Conservation (phyloP, 2,797 vertebrate genomes). For the Myotis vivesi region DNA sequence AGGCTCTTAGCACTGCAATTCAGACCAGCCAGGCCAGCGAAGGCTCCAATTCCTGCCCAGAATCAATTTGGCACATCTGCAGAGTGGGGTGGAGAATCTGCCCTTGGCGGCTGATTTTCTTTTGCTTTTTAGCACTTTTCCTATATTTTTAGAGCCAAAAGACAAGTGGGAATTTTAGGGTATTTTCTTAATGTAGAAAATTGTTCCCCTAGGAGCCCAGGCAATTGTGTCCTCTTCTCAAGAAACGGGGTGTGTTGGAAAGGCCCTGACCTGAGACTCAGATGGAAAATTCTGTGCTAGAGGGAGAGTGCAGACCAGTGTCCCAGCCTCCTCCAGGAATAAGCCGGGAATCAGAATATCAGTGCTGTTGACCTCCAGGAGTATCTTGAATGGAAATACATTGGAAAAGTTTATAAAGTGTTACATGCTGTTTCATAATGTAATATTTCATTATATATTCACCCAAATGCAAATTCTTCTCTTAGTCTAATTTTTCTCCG, state of each 20-base stretch:
- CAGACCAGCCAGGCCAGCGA: background rate
- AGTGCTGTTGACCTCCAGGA: background rate
- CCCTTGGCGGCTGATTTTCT: constrained; percentile 20
- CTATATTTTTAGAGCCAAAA: constrained; percentile 48
- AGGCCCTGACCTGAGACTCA: background rate
- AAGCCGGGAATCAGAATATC: background rate
- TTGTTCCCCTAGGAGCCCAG: constrained; percentile 21
- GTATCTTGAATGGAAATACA: constrained; percentile 13
- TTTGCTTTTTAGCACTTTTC: constrained; percentile 48
- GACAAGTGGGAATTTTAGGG: constrained; percentile 49
- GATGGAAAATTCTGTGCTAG: background rate
- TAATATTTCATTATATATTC: background rate
- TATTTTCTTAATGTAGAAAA: constrained; percentile 63
- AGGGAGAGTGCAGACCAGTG: background rate
- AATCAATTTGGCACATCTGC: background rate
- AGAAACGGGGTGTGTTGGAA: constrained; percentile 20
- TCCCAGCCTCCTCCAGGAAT: background rate
- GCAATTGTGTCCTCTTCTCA: background rate
- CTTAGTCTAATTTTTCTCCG: constrained; percentile 7
- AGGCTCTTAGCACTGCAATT: background rate
- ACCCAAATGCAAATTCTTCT: background rate
- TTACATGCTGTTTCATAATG: background rate
- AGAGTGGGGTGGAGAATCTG: background rate
- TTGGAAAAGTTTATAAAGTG: background rate
- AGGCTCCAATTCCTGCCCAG: background rate